Evolutionary conservation across 92 coral and sea anemone genomes (phyloP), one percentile per base, ranked within the genome.

Genomic region (Porites evermanni): DNA sequence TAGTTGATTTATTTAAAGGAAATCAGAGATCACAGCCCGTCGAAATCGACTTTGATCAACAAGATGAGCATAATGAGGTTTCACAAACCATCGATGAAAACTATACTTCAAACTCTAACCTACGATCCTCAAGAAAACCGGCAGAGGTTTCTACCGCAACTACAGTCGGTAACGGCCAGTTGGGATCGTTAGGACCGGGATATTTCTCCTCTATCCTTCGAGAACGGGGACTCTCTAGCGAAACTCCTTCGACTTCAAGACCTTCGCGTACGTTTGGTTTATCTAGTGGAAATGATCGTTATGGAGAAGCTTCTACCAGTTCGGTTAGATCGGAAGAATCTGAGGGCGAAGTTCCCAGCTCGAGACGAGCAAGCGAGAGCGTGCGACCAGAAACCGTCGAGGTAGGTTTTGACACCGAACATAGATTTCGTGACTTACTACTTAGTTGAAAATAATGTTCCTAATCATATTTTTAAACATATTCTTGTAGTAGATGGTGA

Each of bases 1-100:
- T 97, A 44, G 95, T 97, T 83, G 98, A 96, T 51, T 92, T 92
- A 64, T 93, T 96, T 85, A 87, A 92, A 79, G 95, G 95, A 71
- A 88, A 83, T 67, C 91, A 83, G 50, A 86, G 80, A 56, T 76
- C 81, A 56, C 88, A 79, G 63, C 64, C 79, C 69, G 81, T 77
- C 64, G 89, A 85, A 74, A 83, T 69, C 72, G 91, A 69, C n/a
- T 83, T 66, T 18, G 80, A 71, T 67, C 74, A 78, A 12, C 86
- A 79, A 67, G 84, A 84, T 51, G 91, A 86, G 84, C 82, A 81
- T 17, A 51, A 72, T 29, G 24, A 52, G 23, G 80, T 52, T 64
- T 74, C 74, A 14, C 72, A 53, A 66, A 53, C 65, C 70, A 14
- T 74, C 29, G 87, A 74, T 18, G 79, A 73, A 53, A 83, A 65